These are phyloP conservation scores for Scomberomorus guttatus DNA, from an alignment of 2,797 vertebrate species.

Conservation along the genomic window DNA sequence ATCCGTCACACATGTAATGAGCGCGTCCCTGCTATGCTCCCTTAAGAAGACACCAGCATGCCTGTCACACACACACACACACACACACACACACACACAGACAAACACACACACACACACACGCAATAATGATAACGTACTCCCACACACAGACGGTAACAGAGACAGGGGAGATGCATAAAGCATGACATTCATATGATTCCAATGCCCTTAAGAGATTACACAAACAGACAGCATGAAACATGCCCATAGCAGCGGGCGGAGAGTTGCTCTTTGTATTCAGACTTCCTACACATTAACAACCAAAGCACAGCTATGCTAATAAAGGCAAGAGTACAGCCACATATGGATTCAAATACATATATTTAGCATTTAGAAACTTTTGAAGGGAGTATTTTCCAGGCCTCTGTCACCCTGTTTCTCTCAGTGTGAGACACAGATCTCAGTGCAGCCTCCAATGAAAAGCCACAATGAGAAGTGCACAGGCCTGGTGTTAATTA, in stretches of 20 bases:
- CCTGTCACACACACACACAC: constrained; percentile 13
- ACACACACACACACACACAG: constrained; percentile 10
- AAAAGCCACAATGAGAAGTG: constrained; percentile 35
- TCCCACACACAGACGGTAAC: constrained; percentile 23
- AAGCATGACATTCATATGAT: constrained; percentile 49
- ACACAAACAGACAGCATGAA: constrained; percentile 37
- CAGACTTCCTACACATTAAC: constrained; percentile 15
- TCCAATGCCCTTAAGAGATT: constrained; percentile 22
- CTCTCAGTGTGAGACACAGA: constrained; percentile 13
- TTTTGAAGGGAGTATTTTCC: not conserved
- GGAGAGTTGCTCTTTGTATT: constrained; percentile 30
- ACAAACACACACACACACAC: constrained; percentile 1
- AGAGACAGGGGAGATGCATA: constrained; percentile 7
- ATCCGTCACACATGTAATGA: constrained; percentile 74
- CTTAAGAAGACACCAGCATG: constrained; percentile 31
- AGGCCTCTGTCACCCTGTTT: not conserved
- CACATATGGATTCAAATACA: not conserved
- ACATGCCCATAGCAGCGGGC: not conserved
- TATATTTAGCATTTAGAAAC: not conserved
- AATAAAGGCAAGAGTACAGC: constrained; percentile 1
- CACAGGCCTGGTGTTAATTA: constrained; percentile 51
- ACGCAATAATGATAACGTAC: not conserved
- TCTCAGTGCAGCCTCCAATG: not conserved
- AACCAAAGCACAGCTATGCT: constrained; percentile 1
- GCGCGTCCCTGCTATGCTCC: constrained; percentile 41